phyloP scores from a whole-genome alignment of 2,888 invertebrate species.

The Portevinia maculata region DNA sequence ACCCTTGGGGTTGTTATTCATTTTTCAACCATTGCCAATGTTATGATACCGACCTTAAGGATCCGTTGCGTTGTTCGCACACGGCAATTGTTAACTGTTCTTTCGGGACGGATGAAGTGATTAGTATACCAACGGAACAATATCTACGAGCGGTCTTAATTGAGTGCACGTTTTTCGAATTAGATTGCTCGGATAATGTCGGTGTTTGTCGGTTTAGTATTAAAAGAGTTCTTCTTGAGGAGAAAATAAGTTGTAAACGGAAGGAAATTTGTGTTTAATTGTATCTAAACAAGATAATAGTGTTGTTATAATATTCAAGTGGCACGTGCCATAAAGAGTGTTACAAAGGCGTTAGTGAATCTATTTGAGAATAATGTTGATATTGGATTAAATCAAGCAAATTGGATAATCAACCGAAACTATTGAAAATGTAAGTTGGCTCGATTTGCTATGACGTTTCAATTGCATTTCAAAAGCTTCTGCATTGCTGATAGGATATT shows the following conservation, averaged over 20 bases:
- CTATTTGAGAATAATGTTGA: not conserved
- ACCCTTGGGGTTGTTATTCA: conserved; percentile 45
- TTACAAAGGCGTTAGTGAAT: not conserved
- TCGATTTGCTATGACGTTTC: too few relatives aligned
- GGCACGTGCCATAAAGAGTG: conserved; percentile 39
- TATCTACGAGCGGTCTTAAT: conserved; percentile 65
- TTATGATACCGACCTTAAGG: conserved; percentile 28
- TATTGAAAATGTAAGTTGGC: conserved; percentile 2
- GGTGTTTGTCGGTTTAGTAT: conserved; percentile 25
- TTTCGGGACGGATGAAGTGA: conserved; percentile 60
- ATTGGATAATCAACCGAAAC: conserved; percentile 14
- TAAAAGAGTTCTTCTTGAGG: conserved; percentile 5
- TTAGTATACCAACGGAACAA: conserved; percentile 62
- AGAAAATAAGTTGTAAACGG: conserved; percentile 22
- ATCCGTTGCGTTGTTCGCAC: conserved; percentile 25
- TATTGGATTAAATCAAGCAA: not conserved
- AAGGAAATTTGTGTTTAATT: conserved; percentile 28
- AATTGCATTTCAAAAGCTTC: too few relatives aligned
- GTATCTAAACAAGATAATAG: conserved; percentile 37
- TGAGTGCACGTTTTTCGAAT: conserved; percentile 72
- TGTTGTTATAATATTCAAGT: conserved; percentile 15
- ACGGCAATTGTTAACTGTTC: conserved; percentile 46
- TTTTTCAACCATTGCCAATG: conserved; percentile 4
- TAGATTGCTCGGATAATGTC: conserved; percentile 66
- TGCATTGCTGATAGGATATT: too few relatives aligned